Conservation (phyloP, 2,113 vertebrate species). For the Pangasianodon gigas region DNA sequence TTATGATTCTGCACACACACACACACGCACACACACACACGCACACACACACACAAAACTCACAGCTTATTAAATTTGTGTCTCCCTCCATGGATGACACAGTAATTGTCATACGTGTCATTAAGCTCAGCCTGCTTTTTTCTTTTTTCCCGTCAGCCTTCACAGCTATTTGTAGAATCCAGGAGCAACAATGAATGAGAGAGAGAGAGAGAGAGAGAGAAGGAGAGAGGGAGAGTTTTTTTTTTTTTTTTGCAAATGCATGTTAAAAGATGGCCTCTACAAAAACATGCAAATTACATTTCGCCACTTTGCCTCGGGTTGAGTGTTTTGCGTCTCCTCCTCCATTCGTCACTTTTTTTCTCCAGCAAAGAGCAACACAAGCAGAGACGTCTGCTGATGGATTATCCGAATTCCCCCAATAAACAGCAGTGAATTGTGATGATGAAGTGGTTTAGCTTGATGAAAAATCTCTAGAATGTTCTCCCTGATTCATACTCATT, state of each 20-base stretch:
- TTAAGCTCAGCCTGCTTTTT: constrained; percentile 67
- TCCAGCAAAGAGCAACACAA: neutral
- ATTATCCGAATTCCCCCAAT: neutral
- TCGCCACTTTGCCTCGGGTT: neutral
- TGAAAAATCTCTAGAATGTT: neutral
- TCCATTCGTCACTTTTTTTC: neutral
- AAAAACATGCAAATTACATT: constrained; percentile 19
- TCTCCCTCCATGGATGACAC: constrained; percentile 64
- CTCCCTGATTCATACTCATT: neutral
- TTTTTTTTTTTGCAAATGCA: neutral
- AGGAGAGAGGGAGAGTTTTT: neutral
- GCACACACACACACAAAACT: constrained; percentile 55
- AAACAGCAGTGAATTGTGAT: neutral
- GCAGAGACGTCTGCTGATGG: neutral
- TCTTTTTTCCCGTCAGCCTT: constrained; percentile 50
- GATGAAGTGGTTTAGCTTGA: neutral
- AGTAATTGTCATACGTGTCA: constrained; percentile 72
- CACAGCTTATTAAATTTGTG: constrained; percentile 75
- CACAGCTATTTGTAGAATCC: constrained; percentile 41
- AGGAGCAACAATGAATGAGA: neutral
- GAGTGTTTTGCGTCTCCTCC: constrained; percentile 8
- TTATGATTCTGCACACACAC: constrained; percentile 64
- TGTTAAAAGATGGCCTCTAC: neutral
- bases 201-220: neutral
- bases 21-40: constrained; percentile 59